Evolutionary conservation across 2,888 invertebrate genomes (phyloP).

Genomic region (Gibbula magus): DNA sequence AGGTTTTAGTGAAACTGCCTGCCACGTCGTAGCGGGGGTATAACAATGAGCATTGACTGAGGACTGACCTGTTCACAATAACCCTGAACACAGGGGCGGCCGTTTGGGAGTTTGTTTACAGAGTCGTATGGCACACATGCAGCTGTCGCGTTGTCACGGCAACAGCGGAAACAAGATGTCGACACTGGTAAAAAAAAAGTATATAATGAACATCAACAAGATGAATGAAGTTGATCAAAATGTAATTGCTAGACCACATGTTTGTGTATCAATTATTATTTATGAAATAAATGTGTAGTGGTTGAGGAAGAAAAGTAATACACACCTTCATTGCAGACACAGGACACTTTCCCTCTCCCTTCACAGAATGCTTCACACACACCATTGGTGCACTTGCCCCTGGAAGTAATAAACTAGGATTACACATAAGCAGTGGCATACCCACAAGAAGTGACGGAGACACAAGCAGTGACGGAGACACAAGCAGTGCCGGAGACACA

Average conservation of each 20-base stretch:
- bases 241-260: not conserved
- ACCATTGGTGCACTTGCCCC: conserved; percentile 83
- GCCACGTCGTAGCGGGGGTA: no score
- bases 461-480: no score
- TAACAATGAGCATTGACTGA: no score
- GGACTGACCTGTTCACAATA: conserved; percentile 81
- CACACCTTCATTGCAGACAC: conserved; percentile 91
- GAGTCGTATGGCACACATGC: conserved; percentile 45
- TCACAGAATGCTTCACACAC: conserved; percentile 96
- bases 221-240: not conserved
- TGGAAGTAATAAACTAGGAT: conserved; percentile 37
- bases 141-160: conserved; percentile 72
- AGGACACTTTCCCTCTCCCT: conserved; percentile 86
- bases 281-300: not conserved
- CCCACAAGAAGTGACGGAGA: not conserved
- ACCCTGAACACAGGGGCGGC: conserved; percentile 91
- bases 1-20: no score
- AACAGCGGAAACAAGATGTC: conserved; percentile 95
- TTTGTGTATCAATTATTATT: not conserved
- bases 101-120: conserved; percentile 53
- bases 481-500: no score
- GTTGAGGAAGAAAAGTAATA: not conserved
- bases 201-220: not conserved
- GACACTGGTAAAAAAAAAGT: conserved; percentile 81
- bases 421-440: not conserved